Conservation (phyloP, 2,113 vertebrate species). For the Paramisgurnus dabryanus region DNA sequence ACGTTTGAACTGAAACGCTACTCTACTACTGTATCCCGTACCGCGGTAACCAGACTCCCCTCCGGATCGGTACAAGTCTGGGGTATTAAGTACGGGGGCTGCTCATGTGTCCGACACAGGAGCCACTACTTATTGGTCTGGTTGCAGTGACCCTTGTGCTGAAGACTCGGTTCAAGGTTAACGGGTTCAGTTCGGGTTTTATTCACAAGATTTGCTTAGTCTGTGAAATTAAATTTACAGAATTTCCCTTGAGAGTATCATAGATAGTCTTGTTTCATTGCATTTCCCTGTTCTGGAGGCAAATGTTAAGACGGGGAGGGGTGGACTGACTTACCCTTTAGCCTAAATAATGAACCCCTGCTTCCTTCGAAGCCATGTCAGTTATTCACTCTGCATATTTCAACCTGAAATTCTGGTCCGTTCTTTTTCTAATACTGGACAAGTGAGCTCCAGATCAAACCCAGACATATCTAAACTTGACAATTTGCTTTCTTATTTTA, state of each 20-base stretch:
- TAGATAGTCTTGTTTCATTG: not conserved
- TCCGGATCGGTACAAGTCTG: constrained; percentile 8
- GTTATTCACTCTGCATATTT: not conserved
- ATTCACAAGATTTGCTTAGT: not conserved
- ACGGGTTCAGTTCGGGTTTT: not conserved
- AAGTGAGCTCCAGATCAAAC: constrained; percentile 28
- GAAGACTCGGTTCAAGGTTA: constrained; percentile 15
- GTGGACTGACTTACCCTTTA: not conserved
- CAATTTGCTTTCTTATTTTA: constrained; percentile 46
- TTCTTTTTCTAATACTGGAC: not conserved
- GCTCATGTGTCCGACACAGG: constrained; percentile 20
- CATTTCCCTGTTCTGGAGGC: not conserved
- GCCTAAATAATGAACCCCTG: constrained; percentile 1
- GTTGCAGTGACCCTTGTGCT: constrained; percentile 4
- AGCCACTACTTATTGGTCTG: not conserved
- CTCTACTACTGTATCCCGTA: constrained; percentile 4
- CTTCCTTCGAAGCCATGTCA: not conserved
- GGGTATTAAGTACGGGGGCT: constrained; percentile 6
- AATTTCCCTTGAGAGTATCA: not conserved
- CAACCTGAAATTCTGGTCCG: constrained; percentile 16
- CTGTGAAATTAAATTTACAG: not conserved
- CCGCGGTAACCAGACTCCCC: constrained; percentile 27
- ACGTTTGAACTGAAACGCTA: constrained; percentile 18
- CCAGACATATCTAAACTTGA: constrained; percentile 21
- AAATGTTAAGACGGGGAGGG: not conserved